Evolutionary conservation across 1,140 invertebrate genomes (phyloP), one percentile per base, ranked within the genome.

Genomic region (Orchesella cincta): DNA sequence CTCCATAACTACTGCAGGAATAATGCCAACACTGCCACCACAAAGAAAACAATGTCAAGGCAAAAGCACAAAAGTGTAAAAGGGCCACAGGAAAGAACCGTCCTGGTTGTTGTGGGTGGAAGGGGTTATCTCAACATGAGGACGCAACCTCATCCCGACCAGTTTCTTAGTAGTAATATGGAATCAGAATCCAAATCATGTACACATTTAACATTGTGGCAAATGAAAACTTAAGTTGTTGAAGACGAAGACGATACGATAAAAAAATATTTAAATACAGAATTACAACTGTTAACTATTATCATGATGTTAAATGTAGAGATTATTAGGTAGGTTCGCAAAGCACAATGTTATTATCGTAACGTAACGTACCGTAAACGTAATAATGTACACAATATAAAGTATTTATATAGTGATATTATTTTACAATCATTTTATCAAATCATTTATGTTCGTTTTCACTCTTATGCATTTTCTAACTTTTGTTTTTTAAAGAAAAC

Each of bases 41-140:
- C 64, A 3, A 78, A 75, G 34, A 81, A 79, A 54, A 80, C 78
- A 1, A 62, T 76, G 20, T 52, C 31, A n/a, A 51, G 77, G 70
- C 51, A 64, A 34, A 78, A 76, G 18, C 51, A 52, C 20, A 73
- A 76, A 36, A 78, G 73, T 23, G n/a, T 14, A 1, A 82, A 80
- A 46, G 57, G 46, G 20, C 36, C 46, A 26, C 51, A 74, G 39
- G 80, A 78, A 51, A 86, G 92, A 77, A 96, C 94, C 0, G 90
- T 96, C 33, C 89, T 96, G 1, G 94, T 93, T 0, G 84, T 96
- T 18, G 93, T 94, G 87, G 94, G 94, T 3, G 94, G 94, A 3
- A 88, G 93, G 12, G 94, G 94, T 1, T 97, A 96, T 83, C 89
- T 93, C 3, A 93, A 94, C 86, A 82, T 80, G 79, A 77, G 74